Evolutionary conservation across 2,797 vertebrate genomes (phyloP).

Genomic region (Tiaroga cobitis): DNA sequence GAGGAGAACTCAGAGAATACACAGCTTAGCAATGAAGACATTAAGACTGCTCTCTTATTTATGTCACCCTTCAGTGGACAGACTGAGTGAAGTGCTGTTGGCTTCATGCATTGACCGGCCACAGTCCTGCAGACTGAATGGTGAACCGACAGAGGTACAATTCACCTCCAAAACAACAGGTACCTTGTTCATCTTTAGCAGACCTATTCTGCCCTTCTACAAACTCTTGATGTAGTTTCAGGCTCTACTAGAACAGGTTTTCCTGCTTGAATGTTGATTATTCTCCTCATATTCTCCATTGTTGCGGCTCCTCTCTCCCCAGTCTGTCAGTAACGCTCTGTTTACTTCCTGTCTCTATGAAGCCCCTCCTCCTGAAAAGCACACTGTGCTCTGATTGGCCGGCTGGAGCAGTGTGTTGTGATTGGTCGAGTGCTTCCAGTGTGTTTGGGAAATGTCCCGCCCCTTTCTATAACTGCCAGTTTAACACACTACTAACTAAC

Average conservation of each 20-base stretch:
- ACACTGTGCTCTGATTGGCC: no score
- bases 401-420: no score
- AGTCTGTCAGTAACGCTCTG: no score
- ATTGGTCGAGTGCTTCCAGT: no score
- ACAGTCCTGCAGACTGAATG: conserved; percentile 62
- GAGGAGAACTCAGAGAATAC: neutral
- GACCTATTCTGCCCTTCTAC: neutral
- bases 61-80: conserved; percentile 78
- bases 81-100: conserved; percentile 82
- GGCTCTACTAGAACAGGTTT: neutral
- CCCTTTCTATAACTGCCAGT: no score
- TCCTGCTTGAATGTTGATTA: neutral
- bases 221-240: neutral
- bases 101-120: conserved; percentile 70
- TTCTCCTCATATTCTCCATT: no score
- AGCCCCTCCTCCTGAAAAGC: no score
- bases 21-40: neutral
- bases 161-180: conserved; percentile 72
- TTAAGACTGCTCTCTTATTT: conserved; percentile 4
- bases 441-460: no score
- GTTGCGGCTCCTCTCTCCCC: no score
- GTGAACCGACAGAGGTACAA: conserved; percentile 65
- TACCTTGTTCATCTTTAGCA: neutral
- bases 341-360: no score
- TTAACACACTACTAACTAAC: no score